Base-by-base conservation (phyloP, 1,140 invertebrate genomes). In the Eriosoma lanigerum region DNA sequence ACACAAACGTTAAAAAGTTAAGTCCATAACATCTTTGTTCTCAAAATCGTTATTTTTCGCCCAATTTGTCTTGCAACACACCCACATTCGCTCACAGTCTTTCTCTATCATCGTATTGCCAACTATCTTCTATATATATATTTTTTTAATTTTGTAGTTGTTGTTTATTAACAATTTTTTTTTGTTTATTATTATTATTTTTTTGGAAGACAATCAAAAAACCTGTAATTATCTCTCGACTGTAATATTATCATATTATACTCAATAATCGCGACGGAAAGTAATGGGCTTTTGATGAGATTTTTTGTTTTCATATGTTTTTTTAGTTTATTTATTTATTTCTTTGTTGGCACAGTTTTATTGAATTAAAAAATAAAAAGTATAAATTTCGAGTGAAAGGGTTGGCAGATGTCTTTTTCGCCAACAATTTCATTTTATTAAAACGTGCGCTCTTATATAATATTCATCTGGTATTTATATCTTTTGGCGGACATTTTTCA, bases 21-120 rank as follows among this genome's bases (percentile, higher is more conserved):
- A 75, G 72, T 75, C 52, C 54, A 58, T 58, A 58, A 76, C 72
- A 44, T 76, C 72, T 76, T 76, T 76, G 72, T 76, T 76, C 72
- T 54, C 52, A 15, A 58, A 76, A 76, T 38, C 72, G 72, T 76
- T 76, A 76, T 76, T 76, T 56, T 76, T 76, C 72, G 44, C 72
- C 52, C 72, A 26, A 76, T 76, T 58, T 58, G 54, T 76, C 72
- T 75, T 75, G 10, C n/a, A 17, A 10, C 26, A 24, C n/a, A 48
- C 26, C 12, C 38, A 54, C 50, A 73, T 50, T 19, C 52, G 24
- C 17, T 10, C 50, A 12, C 72, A 38, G 8, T 38, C 8, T 8
- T 38, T 38, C 32, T 8, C 32, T 38, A 8, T 38, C 32, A 29
- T 29, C 50, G 19, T 21, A 3, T 76, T 76, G 72, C 50, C 50